Evolutionary conservation across 2,797 vertebrate genomes (phyloP), one percentile per base, ranked within the genome.

Genomic region (Echiichthys vipera): DNA sequence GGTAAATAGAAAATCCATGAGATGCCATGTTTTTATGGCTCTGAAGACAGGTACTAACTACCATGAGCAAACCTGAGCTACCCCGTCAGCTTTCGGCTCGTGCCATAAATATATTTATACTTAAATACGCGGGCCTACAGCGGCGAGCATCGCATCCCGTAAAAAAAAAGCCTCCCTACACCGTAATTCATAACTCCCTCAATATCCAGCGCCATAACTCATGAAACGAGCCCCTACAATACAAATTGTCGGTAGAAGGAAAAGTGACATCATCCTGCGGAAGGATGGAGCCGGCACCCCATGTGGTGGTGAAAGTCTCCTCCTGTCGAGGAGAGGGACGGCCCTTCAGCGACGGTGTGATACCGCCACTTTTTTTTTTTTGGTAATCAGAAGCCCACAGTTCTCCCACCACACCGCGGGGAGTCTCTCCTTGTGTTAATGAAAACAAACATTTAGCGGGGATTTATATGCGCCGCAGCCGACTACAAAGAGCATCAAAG

Each of bases 261-360:
- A 47, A 76, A 83, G 87, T 92, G 89, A 91, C 89, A 88, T 91
- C 86, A 95, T 96, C 95, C 95, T 96, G 83, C 20, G 64, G 85
- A 85, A 77, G 78, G 80, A 84, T 65, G 84, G 20, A 80, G 84
- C 78, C 53, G 77, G 78, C 74, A 73, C 80, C 73, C 65, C 73
- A 11, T 62, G 82, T 61, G 77, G 74, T 32, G 14, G 55, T 76
- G 80, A 61, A 79, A 76, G 57, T 65, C 37, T 22, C 32, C 47
- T 67, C 61, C 53, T 62, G 77, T 54, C 36, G 70, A 66, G 70
- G 20, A 67, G 65, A 81, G 71, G 67, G 77, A 46, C 56, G 72
- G 64, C 83, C 84, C 83, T 77, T 58, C 75, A 59, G 71, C 71
- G 2, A n/a, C 15, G 53, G n/a, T 15, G 65, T 27, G 70, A 74